These are phyloP conservation scores for Notamacropus eugenii DNA, from an alignment of 2,797 vertebrate genomes.

Conservation along the genomic window DNA sequence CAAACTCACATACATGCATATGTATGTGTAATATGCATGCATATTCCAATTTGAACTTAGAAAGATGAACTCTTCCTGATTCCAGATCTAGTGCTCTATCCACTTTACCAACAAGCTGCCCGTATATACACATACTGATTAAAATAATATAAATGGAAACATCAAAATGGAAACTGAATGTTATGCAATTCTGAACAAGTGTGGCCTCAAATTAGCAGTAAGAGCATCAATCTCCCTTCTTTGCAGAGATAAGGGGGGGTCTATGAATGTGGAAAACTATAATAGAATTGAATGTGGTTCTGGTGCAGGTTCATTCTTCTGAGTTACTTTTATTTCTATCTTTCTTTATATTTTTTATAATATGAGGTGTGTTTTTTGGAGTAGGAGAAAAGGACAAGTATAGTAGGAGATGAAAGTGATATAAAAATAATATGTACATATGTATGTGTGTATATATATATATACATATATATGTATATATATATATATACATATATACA, in stretches of 20 bases:
- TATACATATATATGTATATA: too few species aligned
- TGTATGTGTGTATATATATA: too few species aligned
- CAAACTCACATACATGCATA: too few species aligned
- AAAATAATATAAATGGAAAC: neutral
- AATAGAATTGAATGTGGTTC: neutral
- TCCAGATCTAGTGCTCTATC: neutral
- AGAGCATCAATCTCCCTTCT: too few species aligned
- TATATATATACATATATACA: neutral
- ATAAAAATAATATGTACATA: neutral
- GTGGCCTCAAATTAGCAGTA: neutral
- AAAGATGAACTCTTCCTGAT: neutral
- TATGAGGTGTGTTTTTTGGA: neutral
- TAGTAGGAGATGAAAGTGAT: neutral
- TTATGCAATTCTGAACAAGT: neutral
- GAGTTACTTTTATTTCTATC: neutral
- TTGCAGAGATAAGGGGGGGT: neutral
- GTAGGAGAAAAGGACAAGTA: neutral
- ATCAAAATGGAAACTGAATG: neutral
- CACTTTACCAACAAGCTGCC: rapidly evolving
- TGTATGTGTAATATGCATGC: too few species aligned
- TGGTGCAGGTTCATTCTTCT: neutral
- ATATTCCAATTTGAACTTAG: neutral
- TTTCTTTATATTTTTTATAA: neutral
- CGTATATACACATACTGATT: neutral
- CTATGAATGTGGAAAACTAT: neutral